Conservation (phyloP, 2,797 vertebrate genomes). For the Trematomus bernacchii region DNA sequence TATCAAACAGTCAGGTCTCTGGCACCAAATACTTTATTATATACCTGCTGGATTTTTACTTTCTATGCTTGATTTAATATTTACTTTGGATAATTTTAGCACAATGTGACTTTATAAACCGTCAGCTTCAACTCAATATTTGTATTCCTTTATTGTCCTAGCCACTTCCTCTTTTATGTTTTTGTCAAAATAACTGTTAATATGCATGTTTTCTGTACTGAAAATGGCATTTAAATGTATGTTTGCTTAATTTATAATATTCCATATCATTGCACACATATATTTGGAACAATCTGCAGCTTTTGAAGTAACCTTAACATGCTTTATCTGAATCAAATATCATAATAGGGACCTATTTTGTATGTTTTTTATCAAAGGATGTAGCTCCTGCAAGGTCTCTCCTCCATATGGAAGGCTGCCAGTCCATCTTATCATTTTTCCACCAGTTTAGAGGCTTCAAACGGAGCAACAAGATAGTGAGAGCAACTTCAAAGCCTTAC, state of each 20-base stretch:
- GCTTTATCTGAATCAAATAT: background rate
- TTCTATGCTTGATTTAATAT: background rate
- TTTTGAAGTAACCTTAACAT: background rate
- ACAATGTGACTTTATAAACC: background rate
- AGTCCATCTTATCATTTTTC: slow-evolving; percentile 62
- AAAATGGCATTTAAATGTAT: background rate
- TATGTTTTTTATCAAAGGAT: background rate
- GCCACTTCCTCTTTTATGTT: background rate
- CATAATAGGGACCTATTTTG: background rate
- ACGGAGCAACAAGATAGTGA: slow-evolving; percentile 40
- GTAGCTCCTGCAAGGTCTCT: background rate
- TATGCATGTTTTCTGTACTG: background rate
- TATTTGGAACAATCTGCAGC: background rate
- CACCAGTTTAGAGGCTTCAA: slow-evolving; percentile 62
- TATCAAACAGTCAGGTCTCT: background rate
- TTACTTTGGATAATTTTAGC: background rate
- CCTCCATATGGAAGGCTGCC: slow-evolving; percentile 29
- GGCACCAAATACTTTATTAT: background rate
- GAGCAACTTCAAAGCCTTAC: slow-evolving; percentile 64
- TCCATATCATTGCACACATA: background rate
- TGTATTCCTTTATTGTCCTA: background rate
- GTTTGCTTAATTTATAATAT: background rate
- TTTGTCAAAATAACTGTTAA: background rate
- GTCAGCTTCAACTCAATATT: background rate
- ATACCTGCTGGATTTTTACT: background rate